Base-by-base conservation (phyloP, 2,113 vertebrate genomes). In the Psettodes erumei region DNA sequence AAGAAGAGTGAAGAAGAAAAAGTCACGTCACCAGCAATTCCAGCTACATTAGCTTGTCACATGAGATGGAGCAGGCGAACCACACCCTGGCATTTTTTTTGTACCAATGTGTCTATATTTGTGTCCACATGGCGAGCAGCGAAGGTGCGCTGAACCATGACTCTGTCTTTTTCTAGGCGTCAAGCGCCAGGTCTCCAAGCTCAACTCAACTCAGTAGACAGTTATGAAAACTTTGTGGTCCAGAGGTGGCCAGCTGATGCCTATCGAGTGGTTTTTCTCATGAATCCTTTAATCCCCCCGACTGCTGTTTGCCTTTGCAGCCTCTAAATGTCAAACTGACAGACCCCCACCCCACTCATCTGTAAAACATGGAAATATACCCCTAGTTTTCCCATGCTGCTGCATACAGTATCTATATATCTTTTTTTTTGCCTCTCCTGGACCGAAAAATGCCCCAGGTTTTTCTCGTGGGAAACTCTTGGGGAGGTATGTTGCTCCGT, bases 391-490 rank as follows among this genome's bases (percentile, higher is more conserved):
- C 40, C 10, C 62, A 64, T 70, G 74, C 40, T 28, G 32, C 51
- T 42, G 0, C n/a, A 16, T 45, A 5, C 9, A 42, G 21, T 30
- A 54, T 59, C 30, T 59, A 47, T 28, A 5, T 61, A 71, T 37
- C 55, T 11, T 35, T 18, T 25, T 43, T 38, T 32, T 8, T 18
- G 6, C 32, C 59, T 38, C 12, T 60, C 75, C 75, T 60, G 45
- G 78, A 84, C 71, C 63, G 77, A 89, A 88, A 91, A 89, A 86
- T 68, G 88, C 91, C 90, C 0, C 59, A 82, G 89, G 89, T 87
- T 92, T 91, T 93, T 93, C 92, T 92, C 92, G 87, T 93, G 92
- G 92, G 92, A 93, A 93, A 90, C 76, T 91, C 86, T 86, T 35
- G 68, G 71, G 73, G 70, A 77, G 85, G 90, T 91, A 93, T 93